These are phyloP conservation scores for Malthinus flaveolus DNA, from an alignment of 2,888 invertebrate species.

Conservation along the genomic window DNA sequence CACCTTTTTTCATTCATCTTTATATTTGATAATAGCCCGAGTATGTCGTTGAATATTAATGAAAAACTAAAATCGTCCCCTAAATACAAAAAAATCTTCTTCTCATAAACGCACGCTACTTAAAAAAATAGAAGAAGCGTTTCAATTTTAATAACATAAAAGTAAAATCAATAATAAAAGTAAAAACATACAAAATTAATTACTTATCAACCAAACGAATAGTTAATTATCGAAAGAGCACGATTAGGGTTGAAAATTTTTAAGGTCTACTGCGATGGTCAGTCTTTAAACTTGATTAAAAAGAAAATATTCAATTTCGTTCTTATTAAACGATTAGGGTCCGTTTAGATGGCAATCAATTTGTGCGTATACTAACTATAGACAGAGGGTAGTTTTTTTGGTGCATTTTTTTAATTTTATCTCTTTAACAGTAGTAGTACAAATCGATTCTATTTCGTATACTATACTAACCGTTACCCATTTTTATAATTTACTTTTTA, in stretches of 20 bases:
- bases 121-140: background rate
- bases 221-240: background rate
- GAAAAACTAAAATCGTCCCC: background rate
- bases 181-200: slow-evolving; percentile 3
- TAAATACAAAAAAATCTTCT: background rate
- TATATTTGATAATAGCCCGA: slow-evolving; percentile 36
- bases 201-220: slow-evolving; percentile 6
- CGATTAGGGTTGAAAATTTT: background rate
- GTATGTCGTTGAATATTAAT: slow-evolving; percentile 35
- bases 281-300: slow-evolving; percentile 29
- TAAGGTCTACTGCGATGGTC: slow-evolving; percentile 18
- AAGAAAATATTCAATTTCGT: slow-evolving; percentile 36
- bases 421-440: background rate
- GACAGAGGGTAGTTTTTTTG: slow-evolving; percentile 6
- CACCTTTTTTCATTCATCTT: slow-evolving; percentile 33
- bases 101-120: too few relatives aligned
- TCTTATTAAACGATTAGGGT: slow-evolving; percentile 30
- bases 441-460: too few relatives aligned
- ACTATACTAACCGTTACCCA: too few relatives aligned
- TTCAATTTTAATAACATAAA: background rate
- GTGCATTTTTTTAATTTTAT: background rate
- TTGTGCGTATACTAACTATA: slow-evolving; percentile 1
- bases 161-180: background rate
- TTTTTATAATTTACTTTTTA: too few relatives aligned
- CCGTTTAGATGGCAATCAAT: slow-evolving; percentile 27